Evolutionary conservation across 2,888 invertebrate species (phyloP).

Genomic region (Suillia variegata): DNA sequence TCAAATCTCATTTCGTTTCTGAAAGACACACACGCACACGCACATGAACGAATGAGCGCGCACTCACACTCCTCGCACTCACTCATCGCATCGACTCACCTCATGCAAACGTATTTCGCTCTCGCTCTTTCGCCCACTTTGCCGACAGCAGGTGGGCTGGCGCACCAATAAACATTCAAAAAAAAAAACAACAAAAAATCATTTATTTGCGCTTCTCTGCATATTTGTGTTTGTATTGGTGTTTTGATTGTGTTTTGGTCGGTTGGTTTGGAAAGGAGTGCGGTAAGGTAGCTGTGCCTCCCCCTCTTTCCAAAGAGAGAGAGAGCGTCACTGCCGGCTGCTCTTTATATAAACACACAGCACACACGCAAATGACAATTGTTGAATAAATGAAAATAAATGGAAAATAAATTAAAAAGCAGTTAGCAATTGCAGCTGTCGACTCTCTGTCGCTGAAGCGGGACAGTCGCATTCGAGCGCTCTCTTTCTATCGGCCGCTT

Average conservation of each 20-base stretch:
- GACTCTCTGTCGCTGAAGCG: no score
- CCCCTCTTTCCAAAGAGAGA: no score
- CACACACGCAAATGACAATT: slow-evolving; percentile 50
- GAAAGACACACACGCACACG: slow-evolving; percentile 14
- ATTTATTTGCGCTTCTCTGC: slow-evolving; percentile 29
- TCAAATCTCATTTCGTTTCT: slow-evolving; percentile 50
- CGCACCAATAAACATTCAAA: slow-evolving; percentile 57
- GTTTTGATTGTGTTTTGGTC: slow-evolving; percentile 10
- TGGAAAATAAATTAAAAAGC: slow-evolving; percentile 4
- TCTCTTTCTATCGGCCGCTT: slow-evolving; percentile 13
- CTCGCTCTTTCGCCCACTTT: slow-evolving; percentile 23
- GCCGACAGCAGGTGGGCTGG: slow-evolving; percentile 53
- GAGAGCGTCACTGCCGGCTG: no score
- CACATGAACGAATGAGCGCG: slow-evolving; percentile 17
- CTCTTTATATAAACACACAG: slow-evolving; percentile 47
- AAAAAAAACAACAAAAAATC: no score
- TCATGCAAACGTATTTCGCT: slow-evolving; percentile 11
- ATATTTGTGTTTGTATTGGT: slow-evolving; percentile 27
- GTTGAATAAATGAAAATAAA: slow-evolving; percentile 32
- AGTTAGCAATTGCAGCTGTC: neutral
- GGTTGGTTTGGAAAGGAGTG: no score
- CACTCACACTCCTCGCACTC: slow-evolving; percentile 24
- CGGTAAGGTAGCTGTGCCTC: no score
- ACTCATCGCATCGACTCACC: slow-evolving; percentile 23
- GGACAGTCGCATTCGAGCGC: no score